Percentiles rank a stretch among this genome's conserved stretches.
These are phyloP conservation scores for Drosophila simulans DNA, from an alignment of 1,140 invertebrate species.

Conservation along the genomic window DNA sequence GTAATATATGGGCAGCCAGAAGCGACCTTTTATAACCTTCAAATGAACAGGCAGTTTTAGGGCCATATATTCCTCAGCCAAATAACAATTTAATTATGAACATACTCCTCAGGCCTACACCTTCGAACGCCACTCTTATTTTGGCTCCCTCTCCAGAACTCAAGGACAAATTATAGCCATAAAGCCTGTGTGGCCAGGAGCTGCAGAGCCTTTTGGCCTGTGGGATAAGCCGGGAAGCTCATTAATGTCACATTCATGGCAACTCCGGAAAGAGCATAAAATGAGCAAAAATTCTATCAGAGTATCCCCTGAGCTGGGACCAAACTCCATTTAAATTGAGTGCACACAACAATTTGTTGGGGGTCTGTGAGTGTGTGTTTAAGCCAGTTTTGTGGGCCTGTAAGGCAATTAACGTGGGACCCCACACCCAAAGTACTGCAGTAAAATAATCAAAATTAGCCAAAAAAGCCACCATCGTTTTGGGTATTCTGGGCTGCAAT, in stretches of 20 bases:
- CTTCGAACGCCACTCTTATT: background rate
- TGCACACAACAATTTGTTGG: constrained; percentile 58
- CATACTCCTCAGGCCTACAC: constrained; percentile 13
- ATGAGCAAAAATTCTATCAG: constrained; percentile 73
- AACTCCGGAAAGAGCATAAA: constrained; percentile 64
- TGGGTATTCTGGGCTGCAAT: constrained; percentile 28
- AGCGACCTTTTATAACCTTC: constrained; percentile 72
- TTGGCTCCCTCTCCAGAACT: constrained; percentile 33
- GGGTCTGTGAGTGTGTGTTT: constrained; percentile 10
- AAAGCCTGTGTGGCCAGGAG: constrained; percentile 48
- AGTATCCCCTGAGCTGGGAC: constrained; percentile 23
- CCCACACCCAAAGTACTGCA: constrained; percentile 41
- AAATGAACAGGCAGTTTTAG: constrained; percentile 69
- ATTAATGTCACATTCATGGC: constrained; percentile 81
- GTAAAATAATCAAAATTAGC: constrained; percentile 82
- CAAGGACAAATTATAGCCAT: constrained; percentile 77
- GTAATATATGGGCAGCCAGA: constrained; percentile 1
- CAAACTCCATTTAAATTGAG: constrained; percentile 69
- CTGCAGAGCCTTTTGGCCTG: constrained; percentile 39
- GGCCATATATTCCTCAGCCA: constrained; percentile 42
- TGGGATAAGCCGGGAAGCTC: constrained; percentile 78
- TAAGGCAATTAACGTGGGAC: constrained; percentile 67
- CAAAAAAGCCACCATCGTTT: constrained; percentile 48
- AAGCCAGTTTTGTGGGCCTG: constrained; percentile 26
- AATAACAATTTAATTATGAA: constrained; percentile 80